Evolutionary conservation across 2,888 invertebrate genomes (phyloP).

Genomic region (Himalopsyche japonica): DNA sequence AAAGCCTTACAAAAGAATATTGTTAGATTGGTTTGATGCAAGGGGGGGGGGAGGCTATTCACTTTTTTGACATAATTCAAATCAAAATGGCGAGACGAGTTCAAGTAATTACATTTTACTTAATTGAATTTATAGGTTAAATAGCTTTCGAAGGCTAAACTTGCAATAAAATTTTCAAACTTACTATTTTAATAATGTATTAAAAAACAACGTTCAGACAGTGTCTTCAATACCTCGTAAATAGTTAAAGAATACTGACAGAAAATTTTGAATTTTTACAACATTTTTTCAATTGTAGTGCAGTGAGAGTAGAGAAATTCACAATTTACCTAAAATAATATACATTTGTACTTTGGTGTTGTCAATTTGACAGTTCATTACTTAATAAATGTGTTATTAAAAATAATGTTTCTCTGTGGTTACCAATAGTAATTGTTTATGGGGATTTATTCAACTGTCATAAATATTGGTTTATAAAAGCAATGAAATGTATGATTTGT

Average conservation of each 20-base stretch:
- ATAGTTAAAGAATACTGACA: not conserved
- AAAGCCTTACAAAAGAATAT: too few species aligned
- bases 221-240: not conserved
- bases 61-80: too few species aligned
- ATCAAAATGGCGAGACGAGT: too few species aligned
- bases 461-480: not conserved
- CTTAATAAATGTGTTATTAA: not conserved
- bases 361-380: not conserved
- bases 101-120: not conserved
- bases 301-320: not conserved
- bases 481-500: not conserved
- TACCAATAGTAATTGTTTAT: not conserved
- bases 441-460: not conserved
- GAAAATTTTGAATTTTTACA: not conserved
- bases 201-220: not conserved
- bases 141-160: not conserved
- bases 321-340: not conserved
- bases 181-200: not conserved
- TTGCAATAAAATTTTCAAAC: not conserved
- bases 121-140: not conserved
- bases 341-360: not conserved
- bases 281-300: not conserved
- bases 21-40: too few species aligned
- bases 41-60: too few species aligned
- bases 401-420: not conserved